Conservation (phyloP, 2,113 vertebrate species). For the Tragelaphus imberbis region DNA sequence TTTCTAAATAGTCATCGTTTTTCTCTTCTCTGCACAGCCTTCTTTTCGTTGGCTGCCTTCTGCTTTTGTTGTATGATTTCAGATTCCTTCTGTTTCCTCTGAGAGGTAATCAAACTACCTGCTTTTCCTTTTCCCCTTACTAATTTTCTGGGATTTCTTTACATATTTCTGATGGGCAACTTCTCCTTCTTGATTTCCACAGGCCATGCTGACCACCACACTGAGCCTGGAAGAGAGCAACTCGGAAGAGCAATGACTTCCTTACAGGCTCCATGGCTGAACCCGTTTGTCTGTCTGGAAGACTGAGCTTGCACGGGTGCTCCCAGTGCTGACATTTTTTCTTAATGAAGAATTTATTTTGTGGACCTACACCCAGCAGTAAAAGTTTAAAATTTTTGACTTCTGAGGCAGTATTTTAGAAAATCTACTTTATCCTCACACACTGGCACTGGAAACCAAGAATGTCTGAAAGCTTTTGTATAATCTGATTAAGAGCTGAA, state of each 20-base stretch:
- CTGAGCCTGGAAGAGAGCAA: background rate
- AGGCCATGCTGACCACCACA: background rate
- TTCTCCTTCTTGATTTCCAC: background rate
- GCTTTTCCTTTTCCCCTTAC: background rate
- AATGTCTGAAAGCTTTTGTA: constrained; percentile 44
- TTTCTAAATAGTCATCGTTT: background rate
- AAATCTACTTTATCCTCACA: background rate
- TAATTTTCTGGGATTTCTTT: background rate
- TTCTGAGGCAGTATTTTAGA: background rate
- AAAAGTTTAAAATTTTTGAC: background rate
- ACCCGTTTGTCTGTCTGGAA: background rate
- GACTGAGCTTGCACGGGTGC: background rate
- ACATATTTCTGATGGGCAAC: background rate
- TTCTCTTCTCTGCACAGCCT: background rate
- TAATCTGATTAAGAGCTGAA: constrained; percentile 51
- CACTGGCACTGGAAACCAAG: background rate
- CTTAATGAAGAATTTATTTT: background rate
- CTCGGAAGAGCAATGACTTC: background rate
- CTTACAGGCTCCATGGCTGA: background rate
- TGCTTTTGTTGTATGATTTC: background rate
- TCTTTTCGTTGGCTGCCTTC: background rate
- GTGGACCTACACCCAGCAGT: background rate
- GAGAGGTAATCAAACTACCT: background rate
- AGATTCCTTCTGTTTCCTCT: background rate
- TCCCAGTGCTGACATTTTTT: background rate